Evolutionary conservation across 2,113 vertebrate species (phyloP), one percentile per base, ranked within the genome.

Genomic region (Candoia aspera): DNA sequence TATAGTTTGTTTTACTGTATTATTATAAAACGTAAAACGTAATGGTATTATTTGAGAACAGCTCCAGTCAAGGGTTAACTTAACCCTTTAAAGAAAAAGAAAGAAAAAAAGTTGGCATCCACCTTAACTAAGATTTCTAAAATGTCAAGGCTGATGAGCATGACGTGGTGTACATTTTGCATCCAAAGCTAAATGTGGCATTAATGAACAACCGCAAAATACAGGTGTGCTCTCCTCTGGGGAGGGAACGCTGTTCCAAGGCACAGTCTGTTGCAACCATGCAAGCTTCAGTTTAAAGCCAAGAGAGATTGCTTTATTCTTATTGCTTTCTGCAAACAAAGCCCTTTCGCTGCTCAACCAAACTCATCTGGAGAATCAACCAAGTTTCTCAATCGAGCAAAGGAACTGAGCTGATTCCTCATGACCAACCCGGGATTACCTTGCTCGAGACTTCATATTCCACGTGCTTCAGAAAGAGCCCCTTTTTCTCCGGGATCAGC

Each of bases 401-500:
- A 37, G 15, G 6, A 19, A 79, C 21, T 8, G 2, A 37, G 21
- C 12, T 9, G 8, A 8, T 24, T 12, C 9, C 84, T 17, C 19
- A 6, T 23, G 9, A 26, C 42, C 68, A 1, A 6, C 5, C 1
- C n/a, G 92, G 58, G 12, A 83, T 86, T 97, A 98, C 99, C 98
- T 99, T 98, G 97, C 99, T 99, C 94, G 98, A 99, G 94, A 99
- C 97, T 95, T 99, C 98, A 49, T 99, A 99, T 68, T 99, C 99
- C 97, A 99, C 99, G 49, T 99, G 99, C 96, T 99, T 99, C 88
- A 99, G 98, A 90, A 99, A 99, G 91, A 99, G 97, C 37, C 99
- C 99, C 93, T 99, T 99, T 98, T 99, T 99, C 98, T 99, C 99
- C 0, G 99, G 99, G 86, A 99, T 98, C 87, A 99, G 98, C 97